These are phyloP conservation scores for Helicoverpa zea DNA, from an alignment of 1,140 invertebrate species.

Conservation along the genomic window DNA sequence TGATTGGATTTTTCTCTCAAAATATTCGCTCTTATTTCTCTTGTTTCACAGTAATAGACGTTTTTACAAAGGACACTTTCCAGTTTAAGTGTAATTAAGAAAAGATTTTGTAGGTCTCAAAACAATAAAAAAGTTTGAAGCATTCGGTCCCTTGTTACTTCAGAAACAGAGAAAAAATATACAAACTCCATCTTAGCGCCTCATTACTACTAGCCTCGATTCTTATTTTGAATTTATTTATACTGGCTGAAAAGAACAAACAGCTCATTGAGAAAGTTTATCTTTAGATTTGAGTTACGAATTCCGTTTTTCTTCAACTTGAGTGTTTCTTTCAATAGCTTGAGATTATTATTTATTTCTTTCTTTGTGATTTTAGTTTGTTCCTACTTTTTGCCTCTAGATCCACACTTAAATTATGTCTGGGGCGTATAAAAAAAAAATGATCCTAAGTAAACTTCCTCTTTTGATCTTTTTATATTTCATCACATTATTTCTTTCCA, in stretches of 20 bases:
- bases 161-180: constrained; percentile 5
- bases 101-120: too few relatives aligned
- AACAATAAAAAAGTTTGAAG: not conserved
- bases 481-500: too few relatives aligned
- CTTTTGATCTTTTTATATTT: too few relatives aligned
- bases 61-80: too few relatives aligned
- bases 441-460: too few relatives aligned
- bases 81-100: too few relatives aligned
- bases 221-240: constrained; percentile 28
- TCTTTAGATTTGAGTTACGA: not conserved
- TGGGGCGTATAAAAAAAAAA: not conserved
- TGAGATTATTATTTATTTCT: not conserved
- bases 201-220: constrained; percentile 23
- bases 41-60: too few relatives aligned
- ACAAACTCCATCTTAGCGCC: constrained; percentile 9
- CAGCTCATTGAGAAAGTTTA: constrained; percentile 18
- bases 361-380: not conserved
- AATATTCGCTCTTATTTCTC: too few relatives aligned
- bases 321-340: too few relatives aligned
- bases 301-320: constrained; percentile 13
- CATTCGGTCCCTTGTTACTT: not conserved
- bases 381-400: not conserved
- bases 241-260: constrained; percentile 20
- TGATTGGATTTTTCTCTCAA: too few relatives aligned
- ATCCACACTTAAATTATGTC: not conserved